These are phyloP conservation scores for Melanotaenia maccullochi DNA, from an alignment of 2,797 vertebrate genomes.

Conservation along the genomic window DNA sequence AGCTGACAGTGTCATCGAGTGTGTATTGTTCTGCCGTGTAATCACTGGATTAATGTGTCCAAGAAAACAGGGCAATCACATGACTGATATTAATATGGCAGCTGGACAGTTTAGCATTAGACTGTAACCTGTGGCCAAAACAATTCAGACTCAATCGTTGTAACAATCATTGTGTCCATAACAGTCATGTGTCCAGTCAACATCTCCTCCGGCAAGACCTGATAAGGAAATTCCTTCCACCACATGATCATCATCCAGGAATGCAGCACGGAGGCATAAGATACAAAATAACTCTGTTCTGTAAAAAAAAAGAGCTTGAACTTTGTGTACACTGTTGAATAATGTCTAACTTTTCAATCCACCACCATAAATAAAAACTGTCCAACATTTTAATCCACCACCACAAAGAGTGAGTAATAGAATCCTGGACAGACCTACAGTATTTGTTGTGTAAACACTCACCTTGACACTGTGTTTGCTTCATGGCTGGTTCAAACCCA, in stretches of 20 bases:
- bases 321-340: slow-evolving; percentile 1
- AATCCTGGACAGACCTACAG: slow-evolving; percentile 9
- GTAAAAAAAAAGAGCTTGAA: neutral
- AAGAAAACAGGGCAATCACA: slow-evolving; percentile 46
- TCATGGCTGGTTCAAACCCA: slow-evolving; percentile 91
- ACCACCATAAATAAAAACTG: neutral
- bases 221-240: slow-evolving; percentile 15
- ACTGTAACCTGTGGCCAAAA: slow-evolving; percentile 44
- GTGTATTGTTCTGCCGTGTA: slow-evolving; percentile 48
- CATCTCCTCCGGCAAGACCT: slow-evolving; percentile 3
- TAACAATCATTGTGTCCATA: slow-evolving; percentile 21
- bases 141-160: slow-evolving; percentile 30
- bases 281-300: slow-evolving; percentile 7
- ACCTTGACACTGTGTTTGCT: slow-evolving; percentile 95
- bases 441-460: slow-evolving; percentile 51
- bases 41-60: slow-evolving; percentile 53
- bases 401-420: slow-evolving; percentile 3
- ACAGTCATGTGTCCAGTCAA: slow-evolving; percentile 5
- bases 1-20: slow-evolving; percentile 45
- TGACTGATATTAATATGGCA: slow-evolving; percentile 46
- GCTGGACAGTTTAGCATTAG: slow-evolving; percentile 27
- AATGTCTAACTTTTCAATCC: slow-evolving; percentile 15
- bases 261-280: slow-evolving; percentile 1
- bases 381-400: slow-evolving; percentile 10
- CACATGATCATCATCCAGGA: slow-evolving; percentile 3